phyloP scores from a whole-genome alignment of 2,113 vertebrate species.

The Syngnathus floridae region DNA sequence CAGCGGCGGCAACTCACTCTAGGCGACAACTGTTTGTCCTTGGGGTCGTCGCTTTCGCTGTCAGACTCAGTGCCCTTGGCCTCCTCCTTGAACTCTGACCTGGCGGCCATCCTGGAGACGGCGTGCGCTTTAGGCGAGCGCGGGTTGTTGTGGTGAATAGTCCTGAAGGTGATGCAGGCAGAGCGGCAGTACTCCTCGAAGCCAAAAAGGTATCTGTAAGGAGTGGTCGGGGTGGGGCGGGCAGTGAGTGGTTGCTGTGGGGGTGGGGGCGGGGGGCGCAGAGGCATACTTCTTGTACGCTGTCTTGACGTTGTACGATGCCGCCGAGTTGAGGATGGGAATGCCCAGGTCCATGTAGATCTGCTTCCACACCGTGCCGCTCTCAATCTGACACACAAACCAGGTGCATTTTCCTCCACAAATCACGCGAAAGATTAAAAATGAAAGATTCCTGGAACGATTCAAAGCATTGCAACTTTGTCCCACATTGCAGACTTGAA shows the following conservation, averaged over 20 bases:
- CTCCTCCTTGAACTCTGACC: slow-evolving; percentile 57
- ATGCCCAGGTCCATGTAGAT: slow-evolving; percentile 99
- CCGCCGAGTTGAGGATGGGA: slow-evolving; percentile 96
- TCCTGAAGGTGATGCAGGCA: slow-evolving; percentile 91
- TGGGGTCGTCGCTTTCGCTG: slow-evolving; percentile 45
- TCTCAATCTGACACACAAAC: slow-evolving; percentile 82
- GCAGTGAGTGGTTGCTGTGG: too few relatives aligned
- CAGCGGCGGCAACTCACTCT: slow-evolving; percentile 69
- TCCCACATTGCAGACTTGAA: too few relatives aligned
- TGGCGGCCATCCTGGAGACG: slow-evolving; percentile 27
- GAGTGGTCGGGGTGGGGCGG: too few relatives aligned
- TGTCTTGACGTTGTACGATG: slow-evolving; percentile 98
- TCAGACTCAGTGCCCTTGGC: slow-evolving; percentile 38
- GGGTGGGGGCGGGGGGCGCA: neutral
- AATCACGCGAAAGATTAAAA: too few relatives aligned
- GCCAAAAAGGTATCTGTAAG: slow-evolving; percentile 88
- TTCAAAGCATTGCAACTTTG: too few relatives aligned
- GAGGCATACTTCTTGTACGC: slow-evolving; percentile 93
- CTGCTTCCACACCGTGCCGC: slow-evolving; percentile 96
- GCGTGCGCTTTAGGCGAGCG: slow-evolving; percentile 56
- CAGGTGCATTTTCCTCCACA: too few relatives aligned
- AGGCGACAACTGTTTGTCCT: slow-evolving; percentile 68
- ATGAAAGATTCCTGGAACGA: too few relatives aligned
- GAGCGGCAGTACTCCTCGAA: slow-evolving; percentile 98
- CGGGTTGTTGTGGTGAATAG: slow-evolving; percentile 92